Base-by-base conservation (phyloP, 2,888 invertebrate species). In the Prenolepis imparis region DNA sequence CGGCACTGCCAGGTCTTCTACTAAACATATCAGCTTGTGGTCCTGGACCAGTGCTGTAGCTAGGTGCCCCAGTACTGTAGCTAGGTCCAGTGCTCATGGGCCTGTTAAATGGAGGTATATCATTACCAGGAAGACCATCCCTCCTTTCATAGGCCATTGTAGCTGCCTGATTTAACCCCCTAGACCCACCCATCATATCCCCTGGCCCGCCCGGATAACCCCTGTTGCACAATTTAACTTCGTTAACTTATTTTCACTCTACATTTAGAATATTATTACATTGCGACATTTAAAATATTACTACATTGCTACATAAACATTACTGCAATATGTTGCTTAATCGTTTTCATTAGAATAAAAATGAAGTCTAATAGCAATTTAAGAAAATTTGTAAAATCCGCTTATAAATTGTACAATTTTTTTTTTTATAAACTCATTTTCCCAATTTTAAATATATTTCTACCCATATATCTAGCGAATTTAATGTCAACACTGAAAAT, bases 11-110 rank as follows among this genome's bases (percentile, higher is more conserved):
- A 82, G 94, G 91, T 91, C 94, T 93, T 91, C 94, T 93, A 90
- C 94, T 95, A 87, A 94, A 94, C 94, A 94, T 93, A 84, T 94
- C 94, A 81, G 94, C 90, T 90, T 94, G 94, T 77, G 94, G 93
- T 86, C 94, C 94, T 87, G 94, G 94, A 86, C 94, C 94, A 90
- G 94, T 93, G 86, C 91, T 94, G 88, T 94, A 94, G 88, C 91
- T 94, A 52, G 94, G 94, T 87, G 93, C 93, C 87, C 92, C 94
- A 85, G 92, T 91, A 87, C 92, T 92, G 88, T 91, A 91, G 88
- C 90, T 92, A 61, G 91, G 90, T 90, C 91, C 91, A 84, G 90
- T 92, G 87, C 93, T 93, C 91, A 94, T 93, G 82, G 94, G 93
- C 92, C 94, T 94, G 90, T 91, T 85, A 87, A 92, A 91, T 82